Evolutionary conservation across 2,888 invertebrate genomes (phyloP).

Genomic region (Andrena trimmerana): DNA sequence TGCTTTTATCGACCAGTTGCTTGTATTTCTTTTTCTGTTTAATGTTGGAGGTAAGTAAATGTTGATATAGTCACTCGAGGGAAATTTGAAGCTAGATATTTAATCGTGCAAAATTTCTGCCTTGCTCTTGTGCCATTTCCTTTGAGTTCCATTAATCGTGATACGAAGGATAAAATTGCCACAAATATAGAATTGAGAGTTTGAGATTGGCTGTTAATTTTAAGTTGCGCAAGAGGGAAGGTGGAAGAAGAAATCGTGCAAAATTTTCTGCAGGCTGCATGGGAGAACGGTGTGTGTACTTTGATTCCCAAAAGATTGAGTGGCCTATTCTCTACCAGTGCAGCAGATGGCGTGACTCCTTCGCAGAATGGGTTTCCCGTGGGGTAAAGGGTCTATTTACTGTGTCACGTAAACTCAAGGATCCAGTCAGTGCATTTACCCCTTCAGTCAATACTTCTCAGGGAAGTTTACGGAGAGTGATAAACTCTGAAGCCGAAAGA

Average conservation of each 20-base stretch:
- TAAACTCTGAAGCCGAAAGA: slow-evolving; percentile 21
- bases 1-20: not conserved
- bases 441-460: slow-evolving; percentile 20
- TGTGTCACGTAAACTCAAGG: slow-evolving; percentile 35
- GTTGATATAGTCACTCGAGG: too few relatives aligned
- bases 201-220: not conserved
- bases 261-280: slow-evolving; percentile 18
- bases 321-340: slow-evolving; percentile 21
- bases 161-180: too few relatives aligned
- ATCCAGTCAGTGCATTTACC: slow-evolving; percentile 17
- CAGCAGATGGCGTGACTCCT: slow-evolving; percentile 29
- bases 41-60: too few relatives aligned
- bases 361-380: slow-evolving; percentile 26
- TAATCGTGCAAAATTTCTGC: too few relatives aligned
- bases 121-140: too few relatives aligned
- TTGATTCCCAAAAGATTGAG: slow-evolving; percentile 32
- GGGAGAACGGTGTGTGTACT: slow-evolving; percentile 12
- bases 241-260: not conserved
- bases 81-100: too few relatives aligned
- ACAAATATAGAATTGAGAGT: too few relatives aligned
- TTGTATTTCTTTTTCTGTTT: not conserved
- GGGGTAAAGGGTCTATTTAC: slow-evolving; percentile 28
- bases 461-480: slow-evolving; percentile 19
- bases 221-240: not conserved
- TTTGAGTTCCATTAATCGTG: too few relatives aligned